Evolutionary conservation across 2,888 invertebrate species (phyloP), one percentile per base, ranked within the genome.

Genomic region (Sinelater perroti): DNA sequence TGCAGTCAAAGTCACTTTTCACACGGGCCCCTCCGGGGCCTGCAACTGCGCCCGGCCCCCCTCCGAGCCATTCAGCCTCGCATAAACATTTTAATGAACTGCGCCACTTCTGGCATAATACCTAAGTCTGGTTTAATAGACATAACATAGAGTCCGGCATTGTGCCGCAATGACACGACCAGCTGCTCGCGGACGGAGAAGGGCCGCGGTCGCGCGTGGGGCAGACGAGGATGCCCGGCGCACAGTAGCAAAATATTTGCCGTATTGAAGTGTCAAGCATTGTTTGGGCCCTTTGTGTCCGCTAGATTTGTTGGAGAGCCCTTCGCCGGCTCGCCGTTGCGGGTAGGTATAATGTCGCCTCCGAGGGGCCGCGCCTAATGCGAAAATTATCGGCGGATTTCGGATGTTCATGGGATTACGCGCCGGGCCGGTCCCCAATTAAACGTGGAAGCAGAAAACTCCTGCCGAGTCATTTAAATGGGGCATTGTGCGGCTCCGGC

Each of bases 181-280:
- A 77, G 76, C 76, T 76, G 77, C 73, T 72, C 67, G 36, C 49
- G 21, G n/a, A n/a, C n/a, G 53, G 60, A 56, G 57, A 56, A 61
- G 64, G 69, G 72, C 72, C 61, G 56, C 61, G 44, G 51, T 61
- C 57, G 42, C 14, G 40, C 42, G 54, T 49, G 62, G 58, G 66
- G 60, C 36, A 64, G 67, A 70, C 60, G 66, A 68, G 70, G 70
- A 69, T 52, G 63, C 56, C 66, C 62, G 58, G 64, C 58, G 63
- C 67, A 70, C 71, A 69, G 74, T 73, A 69, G 75, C 75, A 75
- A 76, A 73, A 77, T 77, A 76, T 77, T 77, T 76, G 74, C 75
- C 75, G 76, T 76, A 77, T 77, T 77, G 75, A 77, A 77, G 77
- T 78, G 78, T 78, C 78, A 78, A 74, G 72, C 71, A 75, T 78